Conservation (phyloP, 2,888 invertebrate species). For the Dryobota labecula region DNA sequence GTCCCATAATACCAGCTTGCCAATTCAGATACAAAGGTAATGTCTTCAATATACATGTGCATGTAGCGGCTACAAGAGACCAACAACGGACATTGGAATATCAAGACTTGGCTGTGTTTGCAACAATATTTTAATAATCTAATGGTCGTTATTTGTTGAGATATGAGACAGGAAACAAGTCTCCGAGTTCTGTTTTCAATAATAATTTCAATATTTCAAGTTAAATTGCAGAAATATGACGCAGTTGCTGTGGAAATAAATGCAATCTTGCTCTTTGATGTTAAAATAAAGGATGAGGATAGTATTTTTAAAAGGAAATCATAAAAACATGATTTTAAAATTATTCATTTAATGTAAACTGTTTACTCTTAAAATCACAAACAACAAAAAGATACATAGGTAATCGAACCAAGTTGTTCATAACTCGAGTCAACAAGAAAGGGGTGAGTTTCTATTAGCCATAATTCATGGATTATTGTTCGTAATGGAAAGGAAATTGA, state of each 20-base stretch:
- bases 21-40: conserved; percentile 62
- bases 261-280: not conserved
- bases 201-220: conserved; percentile 17
- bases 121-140: conserved; percentile 30
- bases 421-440: conserved; percentile 62
- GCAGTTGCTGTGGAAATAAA: conserved; percentile 18
- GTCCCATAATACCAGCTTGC: conserved; percentile 60
- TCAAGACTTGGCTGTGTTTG: conserved; percentile 13
- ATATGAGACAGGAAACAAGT: conserved; percentile 11
- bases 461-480: conserved; percentile 77
- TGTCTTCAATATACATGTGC: conserved; percentile 38
- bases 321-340: not conserved
- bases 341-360: not conserved
- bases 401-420: conserved; percentile 50
- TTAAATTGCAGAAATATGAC: conserved; percentile 23
- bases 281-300: conserved; percentile 1
- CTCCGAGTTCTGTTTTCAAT: conserved; percentile 10
- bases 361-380: conserved; percentile 9
- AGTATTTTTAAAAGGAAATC: not conserved
- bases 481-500: conserved; percentile 82
- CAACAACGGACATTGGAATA: conserved; percentile 20
- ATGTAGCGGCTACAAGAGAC: conserved; percentile 24
- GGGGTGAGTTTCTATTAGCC: conserved; percentile 72
- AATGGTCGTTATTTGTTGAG: conserved; percentile 8
- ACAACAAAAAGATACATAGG: conserved; percentile 44